These are phyloP conservation scores for Brachystomella parvula DNA, from an alignment of 1,140 invertebrate genomes.

Conservation along the genomic window DNA sequence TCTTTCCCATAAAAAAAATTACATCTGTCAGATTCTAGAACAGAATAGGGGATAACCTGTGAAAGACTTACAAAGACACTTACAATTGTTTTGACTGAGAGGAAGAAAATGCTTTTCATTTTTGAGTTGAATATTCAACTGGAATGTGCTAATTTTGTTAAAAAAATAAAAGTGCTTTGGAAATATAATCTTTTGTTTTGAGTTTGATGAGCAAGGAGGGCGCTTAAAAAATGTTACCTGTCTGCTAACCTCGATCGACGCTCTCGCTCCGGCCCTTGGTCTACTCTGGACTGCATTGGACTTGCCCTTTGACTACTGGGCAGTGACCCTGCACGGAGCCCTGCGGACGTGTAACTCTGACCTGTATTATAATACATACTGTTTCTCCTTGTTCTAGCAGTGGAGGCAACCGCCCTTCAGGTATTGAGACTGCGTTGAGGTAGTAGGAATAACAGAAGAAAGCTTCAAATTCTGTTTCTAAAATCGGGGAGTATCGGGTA, in stretches of 20 bases:
- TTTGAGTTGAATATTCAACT: no score
- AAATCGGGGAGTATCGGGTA: neutral
- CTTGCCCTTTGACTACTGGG: constrained; percentile 8
- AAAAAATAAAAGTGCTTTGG: neutral
- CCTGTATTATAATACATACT: constrained; percentile 10
- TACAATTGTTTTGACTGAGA: no score
- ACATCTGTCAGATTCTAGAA: no score
- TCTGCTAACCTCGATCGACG: neutral
- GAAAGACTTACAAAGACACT: no score
- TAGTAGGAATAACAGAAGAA: no score
- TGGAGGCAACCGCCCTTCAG: constrained; percentile 9
- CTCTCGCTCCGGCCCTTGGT: constrained; percentile 4
- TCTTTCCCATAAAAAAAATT: no score
- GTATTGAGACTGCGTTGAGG: constrained; percentile 8
- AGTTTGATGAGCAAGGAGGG: no score
- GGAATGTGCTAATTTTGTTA: neutral
- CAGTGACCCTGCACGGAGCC: constrained; percentile 9
- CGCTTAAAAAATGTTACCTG: neutral
- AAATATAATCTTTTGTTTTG: no score
- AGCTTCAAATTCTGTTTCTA: neutral
- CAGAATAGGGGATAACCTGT: no score
- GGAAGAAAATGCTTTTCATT: no score
- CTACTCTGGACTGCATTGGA: constrained; percentile 5
- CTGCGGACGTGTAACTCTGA: constrained; percentile 5
- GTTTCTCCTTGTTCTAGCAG: no score